These are phyloP conservation scores for Cyprinodon variegatus DNA, from an alignment of 2,113 vertebrate species.

Conservation along the genomic window DNA sequence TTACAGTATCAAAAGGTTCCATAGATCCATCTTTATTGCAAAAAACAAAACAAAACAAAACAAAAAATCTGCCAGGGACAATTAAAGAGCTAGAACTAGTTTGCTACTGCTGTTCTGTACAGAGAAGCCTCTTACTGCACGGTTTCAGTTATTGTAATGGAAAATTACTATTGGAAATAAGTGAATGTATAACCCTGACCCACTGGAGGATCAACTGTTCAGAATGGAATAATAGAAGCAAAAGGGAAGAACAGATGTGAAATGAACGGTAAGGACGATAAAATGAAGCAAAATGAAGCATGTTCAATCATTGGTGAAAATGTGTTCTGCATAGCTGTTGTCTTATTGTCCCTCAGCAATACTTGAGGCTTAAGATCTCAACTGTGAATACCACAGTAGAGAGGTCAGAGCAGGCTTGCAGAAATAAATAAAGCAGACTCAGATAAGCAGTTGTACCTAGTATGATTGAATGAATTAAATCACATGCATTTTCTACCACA, in stretches of 20 bases:
- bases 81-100: too few relatives aligned
- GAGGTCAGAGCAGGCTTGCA: conserved; percentile 19
- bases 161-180: conserved; percentile 31
- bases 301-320: conserved; percentile 48
- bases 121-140: conserved; percentile 41
- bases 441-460: conserved; percentile 6
- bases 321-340: conserved; percentile 71
- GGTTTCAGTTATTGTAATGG: conserved; percentile 19
- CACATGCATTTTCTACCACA: conserved; percentile 2
- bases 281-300: conserved; percentile 63
- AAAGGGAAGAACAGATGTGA: conserved; percentile 35
- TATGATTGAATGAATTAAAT: conserved; percentile 3
- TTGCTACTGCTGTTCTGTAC: conserved; percentile 47
- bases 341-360: conserved; percentile 42
- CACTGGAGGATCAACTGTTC: conserved; percentile 62
- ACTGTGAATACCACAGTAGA: conserved; percentile 20
- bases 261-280: conserved; percentile 61
- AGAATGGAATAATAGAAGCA: conserved; percentile 14
- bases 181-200: conserved; percentile 59
- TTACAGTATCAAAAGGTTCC: neutral
- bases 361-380: conserved; percentile 42
- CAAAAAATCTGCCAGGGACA: too few relatives aligned
- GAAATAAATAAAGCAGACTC: conserved; percentile 2
- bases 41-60: neutral
- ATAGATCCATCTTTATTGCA: neutral